Evolutionary conservation across 2,888 invertebrate genomes (phyloP).

Genomic region (Drosophila anomalipes): DNA sequence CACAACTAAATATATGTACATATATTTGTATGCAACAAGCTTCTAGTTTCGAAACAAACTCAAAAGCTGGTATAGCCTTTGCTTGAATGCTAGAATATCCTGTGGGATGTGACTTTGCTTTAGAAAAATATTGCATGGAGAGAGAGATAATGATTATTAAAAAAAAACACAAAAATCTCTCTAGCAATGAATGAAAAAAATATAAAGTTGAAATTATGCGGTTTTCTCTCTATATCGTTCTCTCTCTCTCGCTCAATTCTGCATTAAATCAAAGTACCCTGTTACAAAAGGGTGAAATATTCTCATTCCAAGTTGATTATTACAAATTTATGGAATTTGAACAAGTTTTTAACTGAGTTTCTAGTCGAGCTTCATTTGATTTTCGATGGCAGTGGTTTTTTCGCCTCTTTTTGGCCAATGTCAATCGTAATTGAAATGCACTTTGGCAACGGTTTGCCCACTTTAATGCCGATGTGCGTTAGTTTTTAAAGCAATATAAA

Average conservation of each 20-base stretch:
- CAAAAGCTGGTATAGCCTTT: neutral
- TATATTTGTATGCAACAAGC: constrained; percentile 6
- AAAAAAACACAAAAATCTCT: neutral
- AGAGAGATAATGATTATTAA: neutral
- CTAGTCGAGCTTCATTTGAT: constrained; percentile 47
- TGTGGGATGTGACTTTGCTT: neutral
- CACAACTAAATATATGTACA: neutral
- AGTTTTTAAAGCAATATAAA: constrained; percentile 16
- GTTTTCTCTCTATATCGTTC: neutral
- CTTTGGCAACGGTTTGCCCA: constrained; percentile 11
- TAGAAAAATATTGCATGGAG: neutral
- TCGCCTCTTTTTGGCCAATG: neutral
- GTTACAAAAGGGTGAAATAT: constrained; percentile 18
- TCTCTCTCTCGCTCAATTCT: no score
- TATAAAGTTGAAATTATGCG: neutral
- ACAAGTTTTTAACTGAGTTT: constrained; percentile 41
- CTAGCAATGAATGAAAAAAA: neutral
- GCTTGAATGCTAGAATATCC: neutral
- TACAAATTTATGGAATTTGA: constrained; percentile 26
- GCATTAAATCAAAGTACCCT: neutral
- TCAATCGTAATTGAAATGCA: constrained; percentile 27
- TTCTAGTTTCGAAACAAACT: constrained; percentile 12
- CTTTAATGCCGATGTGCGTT: constrained; percentile 30
- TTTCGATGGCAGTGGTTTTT: constrained; percentile 54
- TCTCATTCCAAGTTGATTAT: constrained; percentile 13